Evolutionary conservation across 2,113 vertebrate genomes (phyloP).

Genomic region (Saccopteryx bilineata): DNA sequence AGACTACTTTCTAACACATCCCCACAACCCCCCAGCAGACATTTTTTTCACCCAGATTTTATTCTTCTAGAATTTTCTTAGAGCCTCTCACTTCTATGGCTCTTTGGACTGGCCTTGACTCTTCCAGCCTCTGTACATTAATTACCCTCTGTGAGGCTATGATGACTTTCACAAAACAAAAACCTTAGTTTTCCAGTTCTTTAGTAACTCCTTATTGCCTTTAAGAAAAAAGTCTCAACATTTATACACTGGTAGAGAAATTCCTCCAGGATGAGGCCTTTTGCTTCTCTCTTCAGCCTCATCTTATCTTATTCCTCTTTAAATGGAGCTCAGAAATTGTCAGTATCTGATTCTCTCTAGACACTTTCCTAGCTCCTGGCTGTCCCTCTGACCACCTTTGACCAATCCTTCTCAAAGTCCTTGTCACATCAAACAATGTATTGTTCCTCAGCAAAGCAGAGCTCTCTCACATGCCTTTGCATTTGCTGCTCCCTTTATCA

Average conservation of each 20-base stretch:
- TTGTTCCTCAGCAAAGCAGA: not conserved
- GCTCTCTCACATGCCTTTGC: not conserved
- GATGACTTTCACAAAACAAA: not conserved
- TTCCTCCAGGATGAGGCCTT: not conserved
- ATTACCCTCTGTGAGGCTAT: not conserved
- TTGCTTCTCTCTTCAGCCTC: not conserved
- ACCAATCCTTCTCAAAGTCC: not conserved
- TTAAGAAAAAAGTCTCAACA: not conserved
- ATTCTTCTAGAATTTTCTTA: not conserved
- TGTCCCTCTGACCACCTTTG: not conserved
- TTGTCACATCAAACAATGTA: not conserved
- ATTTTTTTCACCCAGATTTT: not conserved
- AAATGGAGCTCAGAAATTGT: not conserved
- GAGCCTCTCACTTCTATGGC: not conserved
- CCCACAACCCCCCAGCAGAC: not conserved
- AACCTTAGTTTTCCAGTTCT: not conserved
- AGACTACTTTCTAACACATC: not conserved
- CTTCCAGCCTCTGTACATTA: not conserved
- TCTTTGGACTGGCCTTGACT: not conserved
- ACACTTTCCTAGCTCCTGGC: not conserved
- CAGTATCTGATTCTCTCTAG: not conserved
- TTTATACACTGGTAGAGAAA: not conserved
- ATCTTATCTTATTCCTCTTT: not conserved
- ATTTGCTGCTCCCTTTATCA: not conserved
- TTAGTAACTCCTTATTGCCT: not conserved